Conservation (phyloP, 2,888 invertebrate species). For the Mellilla xanthometata region DNA sequence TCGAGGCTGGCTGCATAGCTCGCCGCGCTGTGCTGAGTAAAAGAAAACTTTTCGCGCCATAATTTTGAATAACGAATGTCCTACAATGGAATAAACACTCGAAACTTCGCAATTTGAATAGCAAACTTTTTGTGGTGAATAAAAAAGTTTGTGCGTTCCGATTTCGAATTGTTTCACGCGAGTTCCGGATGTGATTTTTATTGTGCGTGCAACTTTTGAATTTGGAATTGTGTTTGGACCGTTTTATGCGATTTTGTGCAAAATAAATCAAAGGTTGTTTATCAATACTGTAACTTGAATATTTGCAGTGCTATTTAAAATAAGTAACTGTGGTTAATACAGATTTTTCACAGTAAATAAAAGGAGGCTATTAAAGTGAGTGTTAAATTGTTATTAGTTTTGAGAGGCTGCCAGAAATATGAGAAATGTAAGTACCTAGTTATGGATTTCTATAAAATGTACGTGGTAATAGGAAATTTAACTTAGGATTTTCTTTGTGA, state of each 20-base stretch:
- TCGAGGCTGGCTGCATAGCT: conserved; percentile 12
- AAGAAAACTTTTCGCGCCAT: conserved; percentile 16
- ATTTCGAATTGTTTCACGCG: conserved; percentile 1
- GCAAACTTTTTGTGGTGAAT: background rate
- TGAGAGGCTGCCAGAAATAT: conserved; percentile 11
- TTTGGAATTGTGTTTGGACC: background rate
- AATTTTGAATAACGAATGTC: background rate
- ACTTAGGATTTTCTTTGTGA: too few relatives aligned
- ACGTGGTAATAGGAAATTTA: too few relatives aligned
- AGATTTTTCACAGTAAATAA: too few relatives aligned
- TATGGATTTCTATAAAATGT: background rate
- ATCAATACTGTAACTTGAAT: too few relatives aligned
- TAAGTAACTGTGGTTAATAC: too few relatives aligned
- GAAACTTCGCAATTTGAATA: background rate
- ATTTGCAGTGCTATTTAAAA: too few relatives aligned
- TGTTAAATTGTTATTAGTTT: conserved; percentile 10
- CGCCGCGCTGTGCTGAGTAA: background rate
- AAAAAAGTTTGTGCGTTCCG: conserved; percentile 1
- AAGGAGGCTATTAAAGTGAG: conserved; percentile 1
- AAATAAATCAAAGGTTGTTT: too few relatives aligned
- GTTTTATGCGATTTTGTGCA: conserved; percentile 1
- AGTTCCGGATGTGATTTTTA: background rate
- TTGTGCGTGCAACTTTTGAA: conserved; percentile 5
- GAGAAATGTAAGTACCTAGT: conserved; percentile 17
- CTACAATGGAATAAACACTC: background rate